These are phyloP conservation scores for Speoplatyrhinus poulsoni DNA, from an alignment of 2,113 vertebrate species.

Conservation along the genomic window DNA sequence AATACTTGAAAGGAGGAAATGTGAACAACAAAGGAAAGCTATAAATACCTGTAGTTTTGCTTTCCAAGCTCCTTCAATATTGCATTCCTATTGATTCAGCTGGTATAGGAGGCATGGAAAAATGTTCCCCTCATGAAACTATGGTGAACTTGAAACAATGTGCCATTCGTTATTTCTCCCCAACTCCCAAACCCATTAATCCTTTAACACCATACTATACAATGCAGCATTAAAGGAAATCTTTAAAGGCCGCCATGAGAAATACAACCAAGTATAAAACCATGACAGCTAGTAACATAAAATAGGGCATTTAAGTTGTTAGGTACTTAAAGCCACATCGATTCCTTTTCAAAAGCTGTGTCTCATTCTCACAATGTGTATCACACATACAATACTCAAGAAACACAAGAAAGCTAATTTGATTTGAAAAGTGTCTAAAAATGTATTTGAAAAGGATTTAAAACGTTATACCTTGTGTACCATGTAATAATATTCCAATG, in stretches of 20 bases:
- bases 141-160: constrained; percentile 5
- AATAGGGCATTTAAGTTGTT: constrained; percentile 28
- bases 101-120: constrained; percentile 9
- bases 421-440: not conserved
- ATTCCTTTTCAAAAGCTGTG: constrained; percentile 15
- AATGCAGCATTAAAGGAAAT: constrained; percentile 1
- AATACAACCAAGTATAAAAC: constrained; percentile 9
- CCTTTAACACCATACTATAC: not conserved
- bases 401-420: constrained; percentile 6
- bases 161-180: constrained; percentile 7
- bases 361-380: not conserved
- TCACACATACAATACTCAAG: not conserved
- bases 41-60: not conserved
- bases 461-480: not conserved
- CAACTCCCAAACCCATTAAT: not conserved
- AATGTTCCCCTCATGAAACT: constrained; percentile 7
- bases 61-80: constrained; percentile 5
- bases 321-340: constrained; percentile 10
- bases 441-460: not conserved
- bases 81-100: constrained; percentile 31
- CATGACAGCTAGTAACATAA: constrained; percentile 16
- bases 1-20: too few species aligned
- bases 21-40: too few species aligned
- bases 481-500: not conserved
- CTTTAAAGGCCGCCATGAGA: not conserved